These are phyloP conservation scores for Echinarachnius parma DNA, from an alignment of 53 echinoderm and acorn worm genomes.

Conservation along the genomic window DNA sequence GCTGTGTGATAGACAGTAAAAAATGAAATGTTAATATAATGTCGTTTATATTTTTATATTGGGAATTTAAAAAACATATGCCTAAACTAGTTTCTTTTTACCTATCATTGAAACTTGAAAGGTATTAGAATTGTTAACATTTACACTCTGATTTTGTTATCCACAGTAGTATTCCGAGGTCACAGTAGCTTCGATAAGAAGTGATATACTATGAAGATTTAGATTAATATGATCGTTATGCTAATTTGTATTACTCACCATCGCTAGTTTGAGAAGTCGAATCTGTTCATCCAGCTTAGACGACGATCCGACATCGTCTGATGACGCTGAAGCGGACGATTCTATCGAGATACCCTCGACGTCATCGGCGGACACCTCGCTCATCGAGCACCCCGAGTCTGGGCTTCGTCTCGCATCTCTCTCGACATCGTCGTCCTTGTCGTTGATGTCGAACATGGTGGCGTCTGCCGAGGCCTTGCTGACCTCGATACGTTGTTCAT, in stretches of 20 bases:
- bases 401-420: conserved; percentile 19
- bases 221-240: too few species aligned
- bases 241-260: conserved; percentile 31
- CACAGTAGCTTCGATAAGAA: too few species aligned
- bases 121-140: too few species aligned
- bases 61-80: too few species aligned
- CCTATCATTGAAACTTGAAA: too few species aligned
- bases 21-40: too few species aligned
- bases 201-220: too few species aligned
- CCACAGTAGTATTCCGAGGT: too few species aligned
- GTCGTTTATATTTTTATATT: too few species aligned
- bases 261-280: conserved; percentile 8
- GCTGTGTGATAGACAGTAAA: too few species aligned
- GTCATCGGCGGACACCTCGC: conserved; percentile 27
- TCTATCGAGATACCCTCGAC: conserved; percentile 26
- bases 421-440: conserved; percentile 3
- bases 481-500: background rate
- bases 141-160: too few species aligned
- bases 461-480: background rate
- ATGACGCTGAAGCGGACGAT: conserved; percentile 17
- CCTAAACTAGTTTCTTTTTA: too few species aligned
- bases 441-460: background rate
- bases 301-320: background rate
- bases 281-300: conserved; percentile 7
- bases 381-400: conserved; percentile 40